Conservation (phyloP, 2,797 vertebrate genomes). For the Stomatorhinus walkeri region DNA sequence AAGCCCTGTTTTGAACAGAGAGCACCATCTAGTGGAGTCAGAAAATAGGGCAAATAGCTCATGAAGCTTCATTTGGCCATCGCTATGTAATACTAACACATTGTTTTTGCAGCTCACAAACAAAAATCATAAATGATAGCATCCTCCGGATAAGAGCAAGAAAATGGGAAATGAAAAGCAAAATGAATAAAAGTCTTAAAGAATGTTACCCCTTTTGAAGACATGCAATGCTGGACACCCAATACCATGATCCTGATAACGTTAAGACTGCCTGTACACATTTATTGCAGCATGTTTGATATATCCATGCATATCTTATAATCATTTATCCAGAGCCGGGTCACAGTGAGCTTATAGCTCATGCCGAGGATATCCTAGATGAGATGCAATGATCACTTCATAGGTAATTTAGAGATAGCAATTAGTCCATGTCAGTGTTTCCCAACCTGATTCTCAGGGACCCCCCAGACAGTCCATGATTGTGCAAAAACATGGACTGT, state of each 20-base stretch:
- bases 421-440: background rate
- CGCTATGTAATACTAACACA: background rate
- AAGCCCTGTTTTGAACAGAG: background rate
- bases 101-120: background rate
- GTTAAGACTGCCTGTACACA: background rate
- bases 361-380: background rate
- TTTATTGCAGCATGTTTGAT: background rate
- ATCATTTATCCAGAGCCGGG: background rate
- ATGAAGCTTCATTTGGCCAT: background rate
- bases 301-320: background rate
- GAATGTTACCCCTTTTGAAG: background rate
- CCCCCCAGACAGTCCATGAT: background rate
- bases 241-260: background rate
- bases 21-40: background rate
- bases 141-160: background rate
- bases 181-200: background rate
- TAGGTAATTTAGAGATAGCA: background rate
- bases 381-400: background rate
- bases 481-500: background rate
- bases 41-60: background rate
- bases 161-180: background rate
- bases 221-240: background rate
- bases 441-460: background rate
- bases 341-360: too few species aligned
- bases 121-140: background rate